Evolutionary conservation across 2,888 invertebrate species (phyloP), one percentile per base, ranked within the genome.

Genomic region (Lasiommata megera): DNA sequence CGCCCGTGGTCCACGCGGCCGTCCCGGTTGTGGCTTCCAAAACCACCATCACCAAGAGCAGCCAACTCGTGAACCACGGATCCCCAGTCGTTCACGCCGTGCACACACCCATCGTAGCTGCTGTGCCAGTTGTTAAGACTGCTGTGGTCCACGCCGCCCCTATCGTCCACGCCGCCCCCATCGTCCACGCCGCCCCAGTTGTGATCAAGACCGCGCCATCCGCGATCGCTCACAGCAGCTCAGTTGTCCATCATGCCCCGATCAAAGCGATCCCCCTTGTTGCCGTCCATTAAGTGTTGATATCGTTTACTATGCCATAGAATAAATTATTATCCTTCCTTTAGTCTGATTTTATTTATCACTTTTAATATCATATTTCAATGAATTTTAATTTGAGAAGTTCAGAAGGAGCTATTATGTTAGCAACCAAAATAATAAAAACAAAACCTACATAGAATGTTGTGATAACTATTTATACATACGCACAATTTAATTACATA

Each of bases 1-100:
- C 80, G 1, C 88, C 88, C 1, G 79, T 86, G 36, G 79, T 85
- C 34, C 80, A 80, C 71, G 69, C 76, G 34, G 65, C 74, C 28
- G 73, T 78, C 9, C 77, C 77, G n/a, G 68, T 78, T 3, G 69
- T 77, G 2, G 77, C 68, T 36, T 72, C 84, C 44, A 86, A 85
- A 74, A 86, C 89, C 58, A 88, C 89, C 63, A 81, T 89, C 71
- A 87, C 88, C 48, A 87, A 86, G 80, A 85, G 82, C 76, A 88
- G 88, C 79, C 88, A 87, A 66, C 73, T 87, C 1, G 88, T 89
- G 11, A 84, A 85, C 84, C 88, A 88, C 52, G 88, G 88, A 31
- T 68, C 80, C 7, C 82, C 86, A 0, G 67, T 83, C 1, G 79
- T 83, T 0, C 82, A 82, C 61, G 66, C 80, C 6, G 74, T 88